phyloP scores from a whole-genome alignment of 2,888 invertebrate species.

The Drosophila merina region DNA sequence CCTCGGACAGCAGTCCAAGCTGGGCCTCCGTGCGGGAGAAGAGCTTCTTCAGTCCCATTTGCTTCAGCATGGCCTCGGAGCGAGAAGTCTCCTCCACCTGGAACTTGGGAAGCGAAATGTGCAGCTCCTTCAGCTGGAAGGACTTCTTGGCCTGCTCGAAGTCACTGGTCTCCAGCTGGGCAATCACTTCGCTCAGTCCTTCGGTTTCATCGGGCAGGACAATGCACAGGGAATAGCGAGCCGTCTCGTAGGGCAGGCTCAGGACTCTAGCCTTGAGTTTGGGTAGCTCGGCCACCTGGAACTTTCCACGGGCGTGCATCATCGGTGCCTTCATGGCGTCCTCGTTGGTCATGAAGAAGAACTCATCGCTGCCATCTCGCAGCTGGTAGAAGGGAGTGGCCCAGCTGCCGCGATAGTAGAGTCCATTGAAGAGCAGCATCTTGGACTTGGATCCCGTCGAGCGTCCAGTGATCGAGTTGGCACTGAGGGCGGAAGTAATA shows the following conservation, averaged over 20 bases:
- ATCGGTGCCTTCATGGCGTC: slow-evolving; percentile 87
- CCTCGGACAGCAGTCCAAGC: slow-evolving; percentile 86
- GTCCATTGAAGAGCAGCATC: slow-evolving; percentile 90
- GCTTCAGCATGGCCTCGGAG: slow-evolving; percentile 86
- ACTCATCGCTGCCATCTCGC: slow-evolving; percentile 83
- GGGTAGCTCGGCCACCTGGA: slow-evolving; percentile 86
- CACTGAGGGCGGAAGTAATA: slow-evolving; percentile 86
- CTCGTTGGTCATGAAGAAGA: slow-evolving; percentile 87
- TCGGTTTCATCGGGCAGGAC: slow-evolving; percentile 86
- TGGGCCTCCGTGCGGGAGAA: slow-evolving; percentile 86
- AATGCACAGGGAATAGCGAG: slow-evolving; percentile 86
- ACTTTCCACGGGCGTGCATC: slow-evolving; percentile 88
- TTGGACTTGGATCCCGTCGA: slow-evolving; percentile 84
- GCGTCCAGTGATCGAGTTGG: slow-evolving; percentile 86
- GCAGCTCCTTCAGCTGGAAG: slow-evolving; percentile 80
- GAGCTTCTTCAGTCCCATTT: slow-evolving; percentile 86
- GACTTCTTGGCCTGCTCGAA: slow-evolving; percentile 59
- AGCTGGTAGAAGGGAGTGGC: slow-evolving; percentile 87
- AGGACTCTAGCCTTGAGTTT: slow-evolving; percentile 88
- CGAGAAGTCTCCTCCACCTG: slow-evolving; percentile 87
- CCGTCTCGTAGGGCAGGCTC: slow-evolving; percentile 90
- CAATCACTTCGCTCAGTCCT: slow-evolving; percentile 85
- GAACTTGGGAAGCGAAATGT: slow-evolving; percentile 86
- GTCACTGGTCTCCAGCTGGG: slow-evolving; percentile 85
- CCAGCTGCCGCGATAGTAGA: slow-evolving; percentile 93